Conservation (phyloP, 2,113 vertebrate species). For the Calypte anna region DNA sequence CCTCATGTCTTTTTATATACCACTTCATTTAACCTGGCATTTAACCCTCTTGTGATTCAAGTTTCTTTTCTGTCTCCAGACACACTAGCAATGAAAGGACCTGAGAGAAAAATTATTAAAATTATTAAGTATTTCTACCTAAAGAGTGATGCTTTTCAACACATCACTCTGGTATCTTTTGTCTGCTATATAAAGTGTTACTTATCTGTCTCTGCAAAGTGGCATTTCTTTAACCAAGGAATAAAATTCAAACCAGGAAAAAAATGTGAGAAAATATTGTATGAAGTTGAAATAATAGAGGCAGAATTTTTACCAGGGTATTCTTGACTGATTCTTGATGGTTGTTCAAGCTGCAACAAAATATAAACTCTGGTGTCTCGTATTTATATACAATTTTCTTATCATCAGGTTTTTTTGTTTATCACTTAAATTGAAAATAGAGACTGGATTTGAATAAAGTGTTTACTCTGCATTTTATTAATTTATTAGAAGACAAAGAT, state of each 20-base stretch:
- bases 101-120: neutral
- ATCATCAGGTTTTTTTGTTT: neutral
- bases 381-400: neutral
- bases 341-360: neutral
- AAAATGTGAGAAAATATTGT: neutral
- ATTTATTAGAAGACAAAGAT: neutral
- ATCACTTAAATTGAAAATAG: neutral
- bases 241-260: neutral
- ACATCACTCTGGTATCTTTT: neutral
- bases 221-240: neutral
- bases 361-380: neutral
- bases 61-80: neutral
- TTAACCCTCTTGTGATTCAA: neutral
- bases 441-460: neutral
- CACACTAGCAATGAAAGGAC: neutral
- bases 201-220: neutral
- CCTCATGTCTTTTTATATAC: neutral
- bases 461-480: accelerated
- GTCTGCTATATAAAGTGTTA: neutral
- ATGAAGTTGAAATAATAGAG: neutral
- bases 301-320: neutral
- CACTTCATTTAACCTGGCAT: neutral
- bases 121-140: neutral
- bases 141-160: neutral
- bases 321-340: neutral